Evolutionary conservation across 1,140 invertebrate genomes (phyloP).

Genomic region (Bathynomus jamesi): DNA sequence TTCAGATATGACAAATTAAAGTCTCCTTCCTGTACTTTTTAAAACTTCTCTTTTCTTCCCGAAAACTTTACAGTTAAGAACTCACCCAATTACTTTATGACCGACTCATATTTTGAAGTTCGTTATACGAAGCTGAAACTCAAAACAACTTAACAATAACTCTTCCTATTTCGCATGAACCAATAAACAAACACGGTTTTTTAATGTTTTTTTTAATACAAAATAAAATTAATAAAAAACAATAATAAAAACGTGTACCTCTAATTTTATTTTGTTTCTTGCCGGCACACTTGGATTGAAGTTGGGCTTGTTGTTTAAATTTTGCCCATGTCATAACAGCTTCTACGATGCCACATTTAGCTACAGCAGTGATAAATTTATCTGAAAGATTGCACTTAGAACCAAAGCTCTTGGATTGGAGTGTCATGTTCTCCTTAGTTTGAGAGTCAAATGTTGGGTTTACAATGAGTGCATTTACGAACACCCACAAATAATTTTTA

Average conservation of each 20-base stretch:
- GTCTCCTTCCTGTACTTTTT: too few relatives aligned
- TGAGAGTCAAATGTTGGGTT: conserved; percentile 99
- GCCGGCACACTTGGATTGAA: conserved; percentile 73
- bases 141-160: too few relatives aligned
- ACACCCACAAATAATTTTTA: conserved; percentile 96
- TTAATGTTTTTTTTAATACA: too few relatives aligned
- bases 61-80: too few relatives aligned
- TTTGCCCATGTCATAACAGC: conserved; percentile 86
- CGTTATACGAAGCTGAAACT: too few relatives aligned
- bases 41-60: too few relatives aligned
- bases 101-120: too few relatives aligned
- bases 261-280: conserved; percentile 89
- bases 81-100: too few relatives aligned
- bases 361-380: conserved; percentile 64
- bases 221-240: background rate
- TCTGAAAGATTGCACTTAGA: conserved; percentile 85
- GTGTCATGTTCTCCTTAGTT: conserved; percentile 98
- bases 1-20: too few relatives aligned
- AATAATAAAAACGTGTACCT: conserved; percentile 27
- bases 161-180: too few relatives aligned
- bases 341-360: conserved; percentile 89
- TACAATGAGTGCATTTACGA: conserved; percentile 96
- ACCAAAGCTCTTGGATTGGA: conserved; percentile 90
- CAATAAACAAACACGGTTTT: too few relatives aligned
- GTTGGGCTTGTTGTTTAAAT: conserved; percentile 87